Base-by-base conservation (phyloP, 1,140 invertebrate genomes). In the Trichonephila clavata region DNA sequence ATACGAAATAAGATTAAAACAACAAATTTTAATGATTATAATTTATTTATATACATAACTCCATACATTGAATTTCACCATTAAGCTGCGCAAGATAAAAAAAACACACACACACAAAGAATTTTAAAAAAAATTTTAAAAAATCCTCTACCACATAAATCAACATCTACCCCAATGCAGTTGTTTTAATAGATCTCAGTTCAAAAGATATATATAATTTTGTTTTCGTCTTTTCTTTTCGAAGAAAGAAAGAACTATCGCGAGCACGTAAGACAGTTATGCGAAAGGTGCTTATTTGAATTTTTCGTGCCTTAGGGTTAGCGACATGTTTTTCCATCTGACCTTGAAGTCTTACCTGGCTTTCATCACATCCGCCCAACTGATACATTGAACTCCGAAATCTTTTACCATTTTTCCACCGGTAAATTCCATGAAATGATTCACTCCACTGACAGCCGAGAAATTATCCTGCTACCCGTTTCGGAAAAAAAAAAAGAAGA, bases 401-500 rank as follows among this genome's bases (percentile, higher is more conserved):
- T 27, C 24, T 63, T 50, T 39, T 68, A 18, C 14, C 32, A 24
- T 32, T 77, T 77, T 77, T 77, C 24, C 32, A 27, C 24, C 27
- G 71, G 71, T 32, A 77, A 77, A 77, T 77, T 77, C 71, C 71
- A 77, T 77, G 71, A 77, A 77, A 77, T 77, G 71, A 77, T 77
- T 77, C 71, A 77, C 71, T 32, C 39, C 71, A 39, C 16, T 77
- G 71, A 27, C 32, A 77, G 21, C 16, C 61, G 1, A 77, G 71
- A 77, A 77, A 77, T 77, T 39, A 77, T 77, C 71, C 71, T 77
- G 39, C 71, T 77, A 77, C 71, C 32, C 71, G 32, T 39, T 77
- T 68, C 24, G 1, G n/a, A 7, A 27, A 50, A 50, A 50, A 50
- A 10, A 50, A 1, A 50, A 1, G 1, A 1, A 1, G 3, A 50